Evolutionary conservation across 1,140 invertebrate species (phyloP).

Genomic region (Pygmarrhopalites habei): DNA sequence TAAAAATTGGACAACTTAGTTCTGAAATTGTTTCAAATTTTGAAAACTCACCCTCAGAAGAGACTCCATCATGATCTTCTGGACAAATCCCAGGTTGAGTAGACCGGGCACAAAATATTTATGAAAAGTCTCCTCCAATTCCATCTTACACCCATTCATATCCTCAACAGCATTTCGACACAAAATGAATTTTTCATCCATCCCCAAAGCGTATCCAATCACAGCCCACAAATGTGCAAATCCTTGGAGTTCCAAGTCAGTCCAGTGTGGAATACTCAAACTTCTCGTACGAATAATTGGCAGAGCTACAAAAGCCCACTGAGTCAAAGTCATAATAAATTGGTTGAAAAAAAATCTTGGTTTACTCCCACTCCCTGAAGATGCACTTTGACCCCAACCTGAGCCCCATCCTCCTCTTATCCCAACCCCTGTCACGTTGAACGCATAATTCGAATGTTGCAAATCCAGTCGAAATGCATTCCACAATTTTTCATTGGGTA

Average conservation of each 20-base stretch:
- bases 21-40: background rate
- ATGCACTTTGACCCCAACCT: too few relatives aligned
- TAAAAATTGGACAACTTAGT: background rate
- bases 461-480: background rate
- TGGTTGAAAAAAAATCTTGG: slow-evolving; percentile 40
- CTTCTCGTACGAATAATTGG: slow-evolving; percentile 42
- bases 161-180: background rate
- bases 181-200: slow-evolving; percentile 45
- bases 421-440: background rate
- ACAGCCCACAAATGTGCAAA: slow-evolving; percentile 46
- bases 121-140: background rate
- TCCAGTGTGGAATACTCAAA: slow-evolving; percentile 40
- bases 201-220: slow-evolving; percentile 44
- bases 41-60: background rate
- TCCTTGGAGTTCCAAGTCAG: slow-evolving; percentile 42
- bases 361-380: too few relatives aligned
- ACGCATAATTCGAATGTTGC: background rate
- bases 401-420: background rate
- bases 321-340: slow-evolving; percentile 44
- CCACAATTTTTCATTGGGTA: background rate
- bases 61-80: background rate
- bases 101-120: background rate
- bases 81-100: background rate
- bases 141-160: background rate
- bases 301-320: slow-evolving; percentile 45